These are phyloP conservation scores for Microctenopoma stevenorrisi DNA, from an alignment of 2,797 vertebrate species.

Conservation along the genomic window DNA sequence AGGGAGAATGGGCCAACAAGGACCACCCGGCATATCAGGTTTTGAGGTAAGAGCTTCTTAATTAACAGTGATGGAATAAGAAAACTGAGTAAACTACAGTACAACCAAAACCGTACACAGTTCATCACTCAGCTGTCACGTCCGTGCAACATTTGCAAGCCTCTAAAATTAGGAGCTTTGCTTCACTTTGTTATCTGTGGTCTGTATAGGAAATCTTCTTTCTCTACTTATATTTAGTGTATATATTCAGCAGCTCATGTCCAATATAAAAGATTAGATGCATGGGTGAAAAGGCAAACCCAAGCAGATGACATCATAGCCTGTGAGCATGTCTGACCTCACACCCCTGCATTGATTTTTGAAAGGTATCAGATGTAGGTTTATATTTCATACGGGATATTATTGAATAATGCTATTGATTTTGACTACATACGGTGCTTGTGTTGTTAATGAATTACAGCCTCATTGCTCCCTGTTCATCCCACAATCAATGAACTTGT, in stretches of 20 bases:
- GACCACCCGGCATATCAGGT: conserved; percentile 89
- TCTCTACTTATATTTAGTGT: too few relatives aligned
- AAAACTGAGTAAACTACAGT: background rate
- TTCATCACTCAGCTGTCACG: background rate
- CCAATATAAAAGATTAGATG: background rate
- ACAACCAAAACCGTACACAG: background rate
- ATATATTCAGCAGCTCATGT: too few relatives aligned
- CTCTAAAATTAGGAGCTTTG: too few relatives aligned
- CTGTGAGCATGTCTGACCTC: too few relatives aligned
- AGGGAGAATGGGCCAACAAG: conserved; percentile 91
- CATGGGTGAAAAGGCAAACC: background rate
- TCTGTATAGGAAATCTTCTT: too few relatives aligned
- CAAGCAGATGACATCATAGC: too few relatives aligned
- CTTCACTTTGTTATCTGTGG: too few relatives aligned
- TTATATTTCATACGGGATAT: background rate
- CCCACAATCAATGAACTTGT: background rate
- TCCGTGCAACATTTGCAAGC: too few relatives aligned
- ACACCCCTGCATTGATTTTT: too few relatives aligned
- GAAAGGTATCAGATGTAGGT: background rate
- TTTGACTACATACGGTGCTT: background rate
- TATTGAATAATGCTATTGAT: background rate
- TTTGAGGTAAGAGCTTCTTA: conserved; percentile 84
- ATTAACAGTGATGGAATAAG: conserved; percentile 20
- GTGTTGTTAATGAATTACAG: conserved; percentile 10
- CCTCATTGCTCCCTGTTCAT: background rate